Evolutionary conservation across 1,140 invertebrate genomes (phyloP), one percentile per base, ranked within the genome.

Genomic region (Oscheius sp.): DNA sequence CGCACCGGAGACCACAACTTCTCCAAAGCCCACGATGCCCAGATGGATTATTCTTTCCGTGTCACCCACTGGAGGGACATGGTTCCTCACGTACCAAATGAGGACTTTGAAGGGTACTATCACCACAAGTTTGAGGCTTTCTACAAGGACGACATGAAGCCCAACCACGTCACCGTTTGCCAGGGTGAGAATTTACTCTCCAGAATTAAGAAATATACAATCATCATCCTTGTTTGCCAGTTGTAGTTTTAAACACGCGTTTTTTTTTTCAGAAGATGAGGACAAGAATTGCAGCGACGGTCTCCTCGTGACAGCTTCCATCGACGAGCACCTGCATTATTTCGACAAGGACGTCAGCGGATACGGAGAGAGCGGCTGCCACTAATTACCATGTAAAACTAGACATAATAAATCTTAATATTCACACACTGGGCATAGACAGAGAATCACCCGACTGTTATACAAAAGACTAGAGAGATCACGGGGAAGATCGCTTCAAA

Each of bases 61-160:
- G 78, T 79, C 7, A 71, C 67, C 1, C 78, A 79, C 49, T 61
- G 63, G 18, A 38, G 62, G 0, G 78, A 79, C 46, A 46, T 79
- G 38, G 78, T 79, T 20, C 69, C 77, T n/a, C 78, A 79, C 28
- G 35, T 80, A 26, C 78, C 78, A 15, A 77, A 79, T n/a, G 64
- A 76, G 46, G 61, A 78, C 23, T 78, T 79, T 23, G 67, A 78
- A 42, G 66, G 67, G 20, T 79, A 80, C 34, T 80, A 42, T 29
- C 78, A 79, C 45, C 79, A 79, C 73, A 58, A 73, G 20, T 69
- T 42, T 38, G 78, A 79, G 52, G 78, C 78, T 10, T 79, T 74
- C 77, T 79, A 79, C 73, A 46, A 75, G 13, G 65, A 79, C 32
- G 36, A 68, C 13, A 79, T 79, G 78, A 68, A 55, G 4, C 18